phyloP scores from a whole-genome alignment of 2,113 vertebrate genomes.

The Engraulis encrasicolus region DNA sequence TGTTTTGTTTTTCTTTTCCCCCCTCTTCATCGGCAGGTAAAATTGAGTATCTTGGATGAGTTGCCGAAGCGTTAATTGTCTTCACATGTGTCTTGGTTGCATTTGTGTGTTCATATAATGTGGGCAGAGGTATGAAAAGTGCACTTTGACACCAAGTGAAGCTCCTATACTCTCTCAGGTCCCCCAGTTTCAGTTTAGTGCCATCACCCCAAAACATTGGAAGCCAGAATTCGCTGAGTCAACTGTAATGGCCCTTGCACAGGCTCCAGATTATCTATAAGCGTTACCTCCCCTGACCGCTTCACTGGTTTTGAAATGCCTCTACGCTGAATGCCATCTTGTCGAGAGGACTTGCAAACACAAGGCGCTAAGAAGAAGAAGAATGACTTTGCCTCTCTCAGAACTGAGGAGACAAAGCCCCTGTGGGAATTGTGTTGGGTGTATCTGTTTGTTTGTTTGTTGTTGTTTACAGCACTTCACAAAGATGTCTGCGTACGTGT shows the following conservation, averaged over 20 bases:
- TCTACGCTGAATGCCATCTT: not conserved
- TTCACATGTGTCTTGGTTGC: not conserved
- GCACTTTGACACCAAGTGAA: conserved; percentile 74
- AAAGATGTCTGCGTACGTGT: not conserved
- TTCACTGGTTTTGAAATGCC: not conserved
- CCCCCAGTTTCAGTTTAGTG: conserved; percentile 53
- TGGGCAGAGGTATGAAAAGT: conserved; percentile 61
- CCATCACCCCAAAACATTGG: conserved; percentile 55
- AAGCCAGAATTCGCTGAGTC: conserved; percentile 31
- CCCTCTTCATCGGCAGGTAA: too few relatives aligned
- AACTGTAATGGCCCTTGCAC: conserved; percentile 60
- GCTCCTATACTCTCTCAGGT: conserved; percentile 66
- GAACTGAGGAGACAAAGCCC: not conserved
- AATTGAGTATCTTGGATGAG: not conserved
- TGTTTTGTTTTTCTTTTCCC: not conserved
- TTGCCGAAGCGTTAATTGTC: not conserved
- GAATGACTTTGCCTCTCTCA: not conserved
- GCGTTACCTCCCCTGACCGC: not conserved
- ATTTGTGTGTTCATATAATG: not conserved
- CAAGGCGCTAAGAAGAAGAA: conserved; percentile 11
- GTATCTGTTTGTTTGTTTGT: not conserved
- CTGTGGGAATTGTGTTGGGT: not conserved
- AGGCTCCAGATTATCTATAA: not conserved
- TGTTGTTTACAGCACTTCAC: not conserved
- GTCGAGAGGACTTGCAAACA: not conserved